A percentile compares a stretch with the other conserved stretches of the same genome.
These are phyloP conservation scores for Dorcus parallelipipedus DNA, from an alignment of 2,888 invertebrate genomes.

Conservation along the genomic window DNA sequence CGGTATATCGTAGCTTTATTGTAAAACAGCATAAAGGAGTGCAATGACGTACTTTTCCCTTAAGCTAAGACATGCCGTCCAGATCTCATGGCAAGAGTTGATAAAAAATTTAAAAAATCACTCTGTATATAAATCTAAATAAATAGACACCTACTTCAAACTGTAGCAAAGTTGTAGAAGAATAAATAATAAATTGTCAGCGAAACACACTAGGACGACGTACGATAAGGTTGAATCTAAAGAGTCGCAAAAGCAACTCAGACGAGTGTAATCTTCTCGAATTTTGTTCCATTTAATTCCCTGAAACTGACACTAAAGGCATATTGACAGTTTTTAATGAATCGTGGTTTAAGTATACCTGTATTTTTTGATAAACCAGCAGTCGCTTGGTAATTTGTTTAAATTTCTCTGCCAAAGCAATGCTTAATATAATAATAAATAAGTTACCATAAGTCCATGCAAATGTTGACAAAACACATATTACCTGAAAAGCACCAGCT, in stretches of 20 bases:
- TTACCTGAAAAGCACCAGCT: constrained; percentile 28
- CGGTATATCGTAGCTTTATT: too few relatives aligned
- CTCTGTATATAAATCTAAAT: too few relatives aligned
- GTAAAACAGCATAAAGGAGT: too few relatives aligned
- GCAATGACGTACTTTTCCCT: too few relatives aligned
- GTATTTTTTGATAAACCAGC: constrained; percentile 13
- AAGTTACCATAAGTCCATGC: constrained; percentile 39
- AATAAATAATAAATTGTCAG: constrained; percentile 69
- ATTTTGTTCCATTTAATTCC: constrained; percentile 56
- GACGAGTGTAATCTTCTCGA: constrained; percentile 62
- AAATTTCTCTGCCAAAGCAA: constrained; percentile 37
- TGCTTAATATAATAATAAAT: constrained; percentile 40
- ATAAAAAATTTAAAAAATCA: too few relatives aligned
- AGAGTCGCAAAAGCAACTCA: constrained; percentile 58
- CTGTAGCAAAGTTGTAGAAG: constrained; percentile 68
- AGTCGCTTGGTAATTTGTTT: constrained; percentile 34
- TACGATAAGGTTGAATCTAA: constrained; percentile 61
- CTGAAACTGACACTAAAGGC: background rate
- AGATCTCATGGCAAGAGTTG: too few relatives aligned
- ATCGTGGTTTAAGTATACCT: constrained; percentile 16
- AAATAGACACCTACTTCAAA: constrained; percentile 44
- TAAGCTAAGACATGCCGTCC: too few relatives aligned
- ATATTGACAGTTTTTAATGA: background rate
- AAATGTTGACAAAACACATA: constrained; percentile 32
- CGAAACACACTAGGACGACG: constrained; percentile 64